These are phyloP conservation scores for Apotomis capreana DNA, from an alignment of 2,888 invertebrate genomes.

Conservation along the genomic window DNA sequence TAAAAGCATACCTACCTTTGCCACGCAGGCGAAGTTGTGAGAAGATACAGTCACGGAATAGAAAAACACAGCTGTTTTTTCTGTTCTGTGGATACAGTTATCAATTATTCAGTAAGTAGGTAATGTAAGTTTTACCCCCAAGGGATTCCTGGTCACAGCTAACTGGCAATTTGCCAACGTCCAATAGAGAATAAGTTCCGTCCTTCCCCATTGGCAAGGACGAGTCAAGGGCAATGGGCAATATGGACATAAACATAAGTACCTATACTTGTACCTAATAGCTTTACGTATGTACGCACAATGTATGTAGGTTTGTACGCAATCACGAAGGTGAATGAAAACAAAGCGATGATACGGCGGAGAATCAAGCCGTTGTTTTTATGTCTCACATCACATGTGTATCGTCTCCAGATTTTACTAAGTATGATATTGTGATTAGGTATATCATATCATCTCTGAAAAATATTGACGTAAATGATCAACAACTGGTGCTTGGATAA, in stretches of 20 bases:
- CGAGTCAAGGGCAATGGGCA: constrained; percentile 28
- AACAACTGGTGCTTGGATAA: too few relatives aligned
- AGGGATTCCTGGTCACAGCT: constrained; percentile 12
- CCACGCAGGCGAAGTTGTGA: too few relatives aligned
- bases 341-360: not conserved
- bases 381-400: too few relatives aligned
- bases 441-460: too few relatives aligned
- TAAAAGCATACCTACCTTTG: too few relatives aligned
- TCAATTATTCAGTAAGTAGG: not conserved
- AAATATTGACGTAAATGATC: too few relatives aligned
- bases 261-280: not conserved
- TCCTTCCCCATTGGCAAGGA: constrained; percentile 37
- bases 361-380: too few relatives aligned
- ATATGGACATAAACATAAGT: too few relatives aligned
- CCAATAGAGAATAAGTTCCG: constrained; percentile 20
- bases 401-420: too few relatives aligned
- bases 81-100: not conserved
- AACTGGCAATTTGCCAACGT: constrained; percentile 33
- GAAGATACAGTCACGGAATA: too few relatives aligned
- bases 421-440: too few relatives aligned
- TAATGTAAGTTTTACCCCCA: not conserved
- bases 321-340: not conserved
- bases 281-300: not conserved
- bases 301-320: not conserved
- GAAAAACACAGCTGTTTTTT: too few relatives aligned